phyloP scores from a whole-genome alignment of 2,888 invertebrate genomes.

The Metalampra italica region DNA sequence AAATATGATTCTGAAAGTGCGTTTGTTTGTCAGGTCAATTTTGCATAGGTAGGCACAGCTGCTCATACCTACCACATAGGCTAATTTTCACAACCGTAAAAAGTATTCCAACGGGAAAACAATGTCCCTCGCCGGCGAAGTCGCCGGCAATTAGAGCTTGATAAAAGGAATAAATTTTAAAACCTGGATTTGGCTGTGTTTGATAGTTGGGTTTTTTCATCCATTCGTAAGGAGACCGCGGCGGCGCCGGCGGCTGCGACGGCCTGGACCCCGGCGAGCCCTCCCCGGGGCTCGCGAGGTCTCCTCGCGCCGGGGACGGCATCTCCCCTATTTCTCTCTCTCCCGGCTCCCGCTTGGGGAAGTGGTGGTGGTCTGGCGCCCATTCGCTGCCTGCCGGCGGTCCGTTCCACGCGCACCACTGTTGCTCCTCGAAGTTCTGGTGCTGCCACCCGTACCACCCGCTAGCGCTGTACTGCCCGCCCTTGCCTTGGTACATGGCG shows the following conservation, averaged over 20 bases:
- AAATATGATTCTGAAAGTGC: no score
- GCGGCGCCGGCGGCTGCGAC: slow-evolving; percentile 81
- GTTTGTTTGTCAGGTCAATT: no score
- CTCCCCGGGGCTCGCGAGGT: slow-evolving; percentile 77
- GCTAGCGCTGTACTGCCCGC: slow-evolving; percentile 65
- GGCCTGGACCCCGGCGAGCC: slow-evolving; percentile 72
- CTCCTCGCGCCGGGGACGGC: slow-evolving; percentile 71
- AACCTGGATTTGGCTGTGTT: slow-evolving; percentile 91
- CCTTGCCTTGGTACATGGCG: slow-evolving; percentile 83
- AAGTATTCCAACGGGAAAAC: no score
- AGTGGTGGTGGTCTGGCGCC: slow-evolving; percentile 71
- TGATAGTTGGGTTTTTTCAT: slow-evolving; percentile 94
- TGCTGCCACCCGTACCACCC: slow-evolving; percentile 75
- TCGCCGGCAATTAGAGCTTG: no score
- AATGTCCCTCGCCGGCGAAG: no score
- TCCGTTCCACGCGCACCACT: slow-evolving; percentile 77
- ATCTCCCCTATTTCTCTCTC: slow-evolving; percentile 65
- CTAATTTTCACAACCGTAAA: no score
- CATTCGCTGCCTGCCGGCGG: slow-evolving; percentile 69
- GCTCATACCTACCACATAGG: no score
- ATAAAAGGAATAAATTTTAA: not conserved
- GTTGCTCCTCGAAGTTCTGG: slow-evolving; percentile 77
- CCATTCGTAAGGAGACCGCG: slow-evolving; percentile 93
- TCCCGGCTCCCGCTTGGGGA: slow-evolving; percentile 64
- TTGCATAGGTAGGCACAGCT: no score